A percentile compares a stretch with the other conserved stretches of the same genome.
Conservation (phyloP, 2,797 vertebrate species). For the Cetoscarus ocellatus region DNA sequence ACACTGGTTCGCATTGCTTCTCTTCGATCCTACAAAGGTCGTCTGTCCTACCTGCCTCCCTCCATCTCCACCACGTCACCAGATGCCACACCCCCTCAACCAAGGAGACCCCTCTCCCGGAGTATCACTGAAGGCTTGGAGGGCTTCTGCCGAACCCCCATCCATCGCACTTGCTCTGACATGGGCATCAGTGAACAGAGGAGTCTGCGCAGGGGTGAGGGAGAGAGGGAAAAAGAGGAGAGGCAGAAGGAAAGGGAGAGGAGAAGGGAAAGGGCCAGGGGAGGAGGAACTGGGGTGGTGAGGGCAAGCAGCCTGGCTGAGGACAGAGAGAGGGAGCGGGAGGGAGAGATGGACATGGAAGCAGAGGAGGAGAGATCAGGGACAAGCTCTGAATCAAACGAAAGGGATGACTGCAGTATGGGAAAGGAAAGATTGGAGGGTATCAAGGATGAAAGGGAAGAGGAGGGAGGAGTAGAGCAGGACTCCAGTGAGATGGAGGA, state of each 20-base stretch:
- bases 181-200: conserved; percentile 89
- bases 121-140: conserved; percentile 87
- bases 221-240: conserved; percentile 83
- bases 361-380: conserved; percentile 66
- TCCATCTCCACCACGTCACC: conserved; percentile 72
- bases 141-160: conserved; percentile 81
- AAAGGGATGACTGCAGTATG: conserved; percentile 70
- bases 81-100: conserved; percentile 75
- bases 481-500: conserved; percentile 68
- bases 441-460: conserved; percentile 75
- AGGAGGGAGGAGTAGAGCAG: conserved; percentile 59
- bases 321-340: conserved; percentile 82
- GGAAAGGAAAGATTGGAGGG: conserved; percentile 50
- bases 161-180: conserved; percentile 90
- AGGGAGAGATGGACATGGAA: conserved; percentile 79
- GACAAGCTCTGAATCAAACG: conserved; percentile 70
- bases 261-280: conserved; percentile 80
- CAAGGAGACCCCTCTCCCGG: conserved; percentile 86
- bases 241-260: conserved; percentile 81
- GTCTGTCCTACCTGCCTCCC: conserved; percentile 91
- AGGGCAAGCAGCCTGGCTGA: conserved; percentile 87
- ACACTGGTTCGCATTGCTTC: conserved; percentile 90
- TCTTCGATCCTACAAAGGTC: conserved; percentile 92
- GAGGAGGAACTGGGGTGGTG: conserved; percentile 82
- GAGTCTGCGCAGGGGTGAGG: conserved; percentile 80